Conservation (phyloP, 2,888 invertebrate species). For the Sinelater perroti region DNA sequence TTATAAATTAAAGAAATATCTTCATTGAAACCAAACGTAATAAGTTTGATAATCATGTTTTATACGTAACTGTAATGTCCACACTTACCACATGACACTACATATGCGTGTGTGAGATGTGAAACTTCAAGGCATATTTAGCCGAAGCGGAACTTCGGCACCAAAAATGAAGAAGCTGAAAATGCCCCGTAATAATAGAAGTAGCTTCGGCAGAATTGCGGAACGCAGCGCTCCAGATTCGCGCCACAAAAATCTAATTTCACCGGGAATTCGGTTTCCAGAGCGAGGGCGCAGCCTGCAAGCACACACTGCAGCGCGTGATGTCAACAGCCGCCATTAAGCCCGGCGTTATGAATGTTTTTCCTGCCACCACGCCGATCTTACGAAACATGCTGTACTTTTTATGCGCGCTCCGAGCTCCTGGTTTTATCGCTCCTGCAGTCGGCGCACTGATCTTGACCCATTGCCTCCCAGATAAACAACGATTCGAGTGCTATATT, state of each 20-base stretch:
- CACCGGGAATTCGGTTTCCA: constrained; percentile 8
- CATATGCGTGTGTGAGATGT: no score
- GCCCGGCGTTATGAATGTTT: constrained; percentile 1
- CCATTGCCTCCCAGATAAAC: constrained; percentile 29
- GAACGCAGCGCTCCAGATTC: constrained; percentile 12
- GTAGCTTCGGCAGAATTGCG: no score
- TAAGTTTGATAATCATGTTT: no score
- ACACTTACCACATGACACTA: no score
- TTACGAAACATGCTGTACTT: not conserved
- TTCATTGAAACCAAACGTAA: no score
- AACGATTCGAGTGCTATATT: constrained; percentile 20
- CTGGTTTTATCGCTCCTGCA: constrained; percentile 4
- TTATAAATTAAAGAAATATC: no score
- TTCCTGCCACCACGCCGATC: not conserved
- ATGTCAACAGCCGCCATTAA: constrained; percentile 12
- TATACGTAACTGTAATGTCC: no score
- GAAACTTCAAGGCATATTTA: no score
- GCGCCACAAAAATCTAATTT: constrained; percentile 13
- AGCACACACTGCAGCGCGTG: constrained; percentile 12
- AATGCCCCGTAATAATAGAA: no score
- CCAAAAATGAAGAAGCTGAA: no score
- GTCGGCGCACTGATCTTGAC: constrained; percentile 24
- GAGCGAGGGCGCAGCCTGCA: constrained; percentile 7
- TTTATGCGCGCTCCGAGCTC: not conserved
- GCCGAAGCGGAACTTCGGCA: no score